Conservation (phyloP, 2,797 vertebrate genomes). For the Mormyrops boulengeri region DNA sequence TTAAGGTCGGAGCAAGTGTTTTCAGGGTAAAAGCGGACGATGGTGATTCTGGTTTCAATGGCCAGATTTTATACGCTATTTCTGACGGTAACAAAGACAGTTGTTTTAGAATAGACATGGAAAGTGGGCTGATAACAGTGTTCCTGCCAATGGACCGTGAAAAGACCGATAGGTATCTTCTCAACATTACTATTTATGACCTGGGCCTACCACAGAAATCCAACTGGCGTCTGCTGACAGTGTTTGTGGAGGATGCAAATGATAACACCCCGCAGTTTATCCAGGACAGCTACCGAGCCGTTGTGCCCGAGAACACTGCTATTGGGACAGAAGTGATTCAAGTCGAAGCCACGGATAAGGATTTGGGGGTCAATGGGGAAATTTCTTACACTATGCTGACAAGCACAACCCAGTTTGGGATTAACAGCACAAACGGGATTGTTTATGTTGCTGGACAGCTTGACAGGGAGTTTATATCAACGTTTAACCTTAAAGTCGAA, state of each 20-base stretch:
- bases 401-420: constrained; percentile 79
- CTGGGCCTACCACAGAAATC: constrained; percentile 83
- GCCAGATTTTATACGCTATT: constrained; percentile 83
- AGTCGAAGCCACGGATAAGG: constrained; percentile 88
- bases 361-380: constrained; percentile 79
- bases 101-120: constrained; percentile 83
- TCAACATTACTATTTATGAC: constrained; percentile 90
- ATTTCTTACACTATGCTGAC: constrained; percentile 83
- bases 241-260: constrained; percentile 86
- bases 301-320: constrained; percentile 85
- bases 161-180: constrained; percentile 79
- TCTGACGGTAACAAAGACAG: constrained; percentile 85
- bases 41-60: constrained; percentile 90
- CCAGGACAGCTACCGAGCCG: constrained; percentile 75
- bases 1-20: constrained; percentile 72
- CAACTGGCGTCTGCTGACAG: constrained; percentile 78
- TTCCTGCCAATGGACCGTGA: constrained; percentile 90
- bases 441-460: constrained; percentile 84
- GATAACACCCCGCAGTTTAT: constrained; percentile 87
- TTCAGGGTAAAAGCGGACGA: constrained; percentile 83
- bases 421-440: constrained; percentile 83
- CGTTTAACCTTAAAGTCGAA: constrained; percentile 84
- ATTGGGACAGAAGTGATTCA: constrained; percentile 88
- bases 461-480: constrained; percentile 76
- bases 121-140: constrained; percentile 77